Evolutionary conservation across 2,113 vertebrate genomes (phyloP).

Genomic region (Excalfactoria chinensis): DNA sequence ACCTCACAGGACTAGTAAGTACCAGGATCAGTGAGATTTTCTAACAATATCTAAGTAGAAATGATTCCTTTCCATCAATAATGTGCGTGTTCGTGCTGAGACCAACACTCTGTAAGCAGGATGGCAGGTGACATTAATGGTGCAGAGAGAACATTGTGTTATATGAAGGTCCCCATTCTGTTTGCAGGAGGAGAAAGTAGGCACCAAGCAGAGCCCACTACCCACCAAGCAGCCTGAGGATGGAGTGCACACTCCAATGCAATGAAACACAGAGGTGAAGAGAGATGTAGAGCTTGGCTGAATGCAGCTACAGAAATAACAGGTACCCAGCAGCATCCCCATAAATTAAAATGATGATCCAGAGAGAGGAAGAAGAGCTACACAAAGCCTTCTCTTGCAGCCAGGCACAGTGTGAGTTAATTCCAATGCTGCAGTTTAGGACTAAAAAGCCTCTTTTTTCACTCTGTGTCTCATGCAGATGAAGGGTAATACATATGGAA

Average conservation of each 20-base stretch:
- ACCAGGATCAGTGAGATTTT: background rate
- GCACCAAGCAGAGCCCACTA: background rate
- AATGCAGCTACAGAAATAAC: background rate
- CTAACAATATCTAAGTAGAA: background rate
- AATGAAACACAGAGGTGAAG: background rate
- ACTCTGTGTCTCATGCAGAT: constrained; percentile 2
- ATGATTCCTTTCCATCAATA: background rate
- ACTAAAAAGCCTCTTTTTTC: background rate
- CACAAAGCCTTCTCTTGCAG: background rate
- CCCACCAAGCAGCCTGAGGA: background rate
- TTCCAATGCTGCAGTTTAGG: background rate
- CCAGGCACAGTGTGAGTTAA: constrained; percentile 9
- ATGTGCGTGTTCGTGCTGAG: background rate
- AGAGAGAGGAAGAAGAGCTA: background rate
- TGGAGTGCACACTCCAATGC: too few species aligned
- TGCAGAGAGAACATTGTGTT: background rate
- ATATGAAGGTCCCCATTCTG: background rate
- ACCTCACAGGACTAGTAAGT: background rate
- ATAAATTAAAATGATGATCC: background rate
- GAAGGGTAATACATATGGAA: constrained; percentile 56
- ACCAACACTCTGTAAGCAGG: background rate
- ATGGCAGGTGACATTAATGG: background rate
- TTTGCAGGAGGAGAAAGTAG: background rate
- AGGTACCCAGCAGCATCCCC: background rate
- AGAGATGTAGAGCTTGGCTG: background rate